Evolutionary conservation across 1,140 invertebrate species (phyloP), one percentile per base, ranked within the genome.

Genomic region (Brachionus plicatilis): DNA sequence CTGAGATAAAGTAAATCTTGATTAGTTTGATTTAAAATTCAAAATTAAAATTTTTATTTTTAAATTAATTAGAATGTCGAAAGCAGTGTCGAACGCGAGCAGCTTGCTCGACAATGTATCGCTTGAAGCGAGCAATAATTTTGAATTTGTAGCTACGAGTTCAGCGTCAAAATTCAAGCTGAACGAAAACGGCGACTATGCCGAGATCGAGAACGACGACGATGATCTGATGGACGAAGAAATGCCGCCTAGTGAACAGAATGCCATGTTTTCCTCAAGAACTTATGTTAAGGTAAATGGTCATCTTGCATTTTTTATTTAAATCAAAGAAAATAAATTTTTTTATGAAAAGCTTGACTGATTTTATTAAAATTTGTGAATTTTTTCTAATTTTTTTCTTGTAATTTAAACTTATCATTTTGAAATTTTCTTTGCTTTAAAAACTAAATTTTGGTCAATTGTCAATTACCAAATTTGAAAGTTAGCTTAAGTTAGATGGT

Each of bases 61-160:
- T 45, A 45, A 45, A 47, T 47, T 53, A 47, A 50, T 50, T 29
- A 76, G 72, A 76, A 37, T 72, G 68, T 72, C 68, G n/a, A 72
- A 41, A 41, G 37, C 68, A n/a, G 37, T 17, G 33, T 72, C 68
- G 68, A 72, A 20, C 20, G 17, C 68, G 41, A 80, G 43, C 20
- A 82, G 53, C 20, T 82, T 82, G 29, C 79, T 82, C 33, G 79
- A 82, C 37, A 82, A 82, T 82, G 79, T 82, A 20, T 82, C 79
- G 24, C 60, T 82, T 45, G 79, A 82, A 33, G 79, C 79, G 41
- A 82, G 79, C 41, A 24, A 82, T 14, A 65, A 82, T 68, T 82
- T 82, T 65, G 79, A 82, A 24, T 17, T 72, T 17, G 37, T 43
- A n/a, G 41, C 29, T 43, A 72, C 68, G 37, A 72, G 20, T 72